Conservation (phyloP, 2,113 vertebrate species). For the Lasiurus borealis region DNA sequence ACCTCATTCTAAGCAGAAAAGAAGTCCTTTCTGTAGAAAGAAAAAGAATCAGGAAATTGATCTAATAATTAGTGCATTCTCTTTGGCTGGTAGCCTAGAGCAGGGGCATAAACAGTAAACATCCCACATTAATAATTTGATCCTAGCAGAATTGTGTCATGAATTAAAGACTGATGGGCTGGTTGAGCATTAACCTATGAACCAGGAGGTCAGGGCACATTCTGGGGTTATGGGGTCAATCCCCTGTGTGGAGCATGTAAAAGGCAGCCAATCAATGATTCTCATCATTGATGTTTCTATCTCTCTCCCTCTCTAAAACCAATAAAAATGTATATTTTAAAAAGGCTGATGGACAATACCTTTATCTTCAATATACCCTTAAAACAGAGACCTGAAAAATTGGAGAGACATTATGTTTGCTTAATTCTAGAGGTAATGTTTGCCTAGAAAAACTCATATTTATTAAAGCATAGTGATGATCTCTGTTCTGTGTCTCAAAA, state of each 20-base stretch:
- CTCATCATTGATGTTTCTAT: too few species aligned
- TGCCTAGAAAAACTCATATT: conserved; percentile 13
- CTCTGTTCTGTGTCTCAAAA: conserved; percentile 8
- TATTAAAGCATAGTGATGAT: conserved; percentile 32
- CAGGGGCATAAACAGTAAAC: neutral
- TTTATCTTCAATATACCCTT: neutral
- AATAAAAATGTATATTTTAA: too few species aligned
- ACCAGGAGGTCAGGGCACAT: too few species aligned
- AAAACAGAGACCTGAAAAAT: neutral
- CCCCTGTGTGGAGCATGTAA: too few species aligned
- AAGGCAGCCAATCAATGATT: too few species aligned
- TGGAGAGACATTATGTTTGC: neutral
- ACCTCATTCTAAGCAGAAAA: neutral
- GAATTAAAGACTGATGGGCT: neutral
- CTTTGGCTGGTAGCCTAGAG: neutral
- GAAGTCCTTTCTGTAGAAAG: neutral
- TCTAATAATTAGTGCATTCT: conserved; percentile 17
- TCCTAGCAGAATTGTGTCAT: neutral
- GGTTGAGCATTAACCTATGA: neutral
- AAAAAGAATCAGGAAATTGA: conserved; percentile 17
- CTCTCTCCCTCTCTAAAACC: too few species aligned
- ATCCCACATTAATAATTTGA: conserved; percentile 15
- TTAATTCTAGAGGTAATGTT: neutral
- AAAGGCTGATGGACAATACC: neutral
- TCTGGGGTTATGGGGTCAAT: too few species aligned